Percentiles rank a stretch among this genome's conserved stretches.
Conservation (phyloP, 2,113 vertebrate genomes). For the Scolopax mira region DNA sequence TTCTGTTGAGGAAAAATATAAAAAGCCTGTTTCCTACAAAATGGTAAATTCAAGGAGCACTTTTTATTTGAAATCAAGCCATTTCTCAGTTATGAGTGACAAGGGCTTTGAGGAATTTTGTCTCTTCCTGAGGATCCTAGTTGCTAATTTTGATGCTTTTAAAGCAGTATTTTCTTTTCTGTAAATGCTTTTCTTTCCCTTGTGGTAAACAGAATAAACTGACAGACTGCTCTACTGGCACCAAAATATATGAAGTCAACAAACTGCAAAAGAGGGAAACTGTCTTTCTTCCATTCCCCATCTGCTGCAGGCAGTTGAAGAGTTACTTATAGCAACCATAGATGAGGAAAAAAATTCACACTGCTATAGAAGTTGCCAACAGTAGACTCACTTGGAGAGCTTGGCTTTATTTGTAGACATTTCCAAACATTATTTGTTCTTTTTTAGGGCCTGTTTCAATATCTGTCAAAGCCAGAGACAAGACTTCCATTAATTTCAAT, state of each 20-base stretch:
- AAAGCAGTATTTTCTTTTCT: background rate
- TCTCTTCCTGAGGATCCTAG: background rate
- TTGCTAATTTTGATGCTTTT: background rate
- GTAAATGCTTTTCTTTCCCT: background rate
- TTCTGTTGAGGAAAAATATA: background rate
- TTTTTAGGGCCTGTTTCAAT: conserved; percentile 14
- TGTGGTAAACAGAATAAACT: conserved; percentile 7
- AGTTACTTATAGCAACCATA: conserved; percentile 44
- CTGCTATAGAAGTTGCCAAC: conserved; percentile 24
- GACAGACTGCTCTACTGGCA: background rate
- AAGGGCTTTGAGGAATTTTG: background rate
- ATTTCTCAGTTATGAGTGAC: background rate
- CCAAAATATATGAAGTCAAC: background rate
- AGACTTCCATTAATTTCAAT: background rate
- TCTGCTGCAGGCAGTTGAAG: conserved; percentile 34
- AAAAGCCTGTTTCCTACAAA: background rate
- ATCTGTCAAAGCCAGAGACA: background rate
- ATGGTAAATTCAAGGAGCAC: background rate
- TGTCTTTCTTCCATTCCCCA: conserved; percentile 27
- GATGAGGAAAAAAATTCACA: conserved; percentile 26
- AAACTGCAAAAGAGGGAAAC: background rate
- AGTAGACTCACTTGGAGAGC: background rate
- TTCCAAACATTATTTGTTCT: conserved; percentile 33
- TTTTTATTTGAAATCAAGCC: background rate
- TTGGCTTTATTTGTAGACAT: conserved; percentile 23